Evolutionary conservation across 2,113 vertebrate genomes (phyloP).

Genomic region (Hemichromis elongatus): DNA sequence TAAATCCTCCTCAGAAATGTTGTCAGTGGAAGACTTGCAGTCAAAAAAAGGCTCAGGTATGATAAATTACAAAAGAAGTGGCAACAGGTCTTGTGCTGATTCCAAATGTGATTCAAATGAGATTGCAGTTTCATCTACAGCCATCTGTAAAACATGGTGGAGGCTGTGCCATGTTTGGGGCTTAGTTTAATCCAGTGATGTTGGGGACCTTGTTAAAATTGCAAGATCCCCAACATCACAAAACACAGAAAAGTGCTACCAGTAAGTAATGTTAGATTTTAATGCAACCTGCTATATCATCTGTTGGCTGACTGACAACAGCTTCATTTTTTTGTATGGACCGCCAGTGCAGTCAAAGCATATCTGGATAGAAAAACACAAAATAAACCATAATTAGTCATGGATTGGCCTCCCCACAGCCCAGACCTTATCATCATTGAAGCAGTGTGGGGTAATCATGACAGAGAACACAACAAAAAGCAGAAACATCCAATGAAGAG

Average conservation of each 20-base stretch:
- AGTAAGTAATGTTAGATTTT: neutral
- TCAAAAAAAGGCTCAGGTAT: accelerated
- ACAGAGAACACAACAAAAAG: neutral
- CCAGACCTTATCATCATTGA: neutral
- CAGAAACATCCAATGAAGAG: neutral
- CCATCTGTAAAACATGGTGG: neutral
- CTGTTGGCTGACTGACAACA: neutral
- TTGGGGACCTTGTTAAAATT: neutral
- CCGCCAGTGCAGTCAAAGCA: neutral
- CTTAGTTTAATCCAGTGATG: neutral
- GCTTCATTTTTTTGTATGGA: neutral
- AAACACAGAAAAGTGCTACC: neutral
- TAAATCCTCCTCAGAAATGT: neutral
- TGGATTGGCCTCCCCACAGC: neutral
- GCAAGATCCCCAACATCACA: neutral
- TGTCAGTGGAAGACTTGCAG: neutral
- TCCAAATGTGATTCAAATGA: neutral
- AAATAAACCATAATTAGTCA: neutral
- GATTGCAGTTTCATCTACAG: neutral
- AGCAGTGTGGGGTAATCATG: neutral
- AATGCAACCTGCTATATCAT: neutral
- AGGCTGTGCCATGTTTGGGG: neutral
- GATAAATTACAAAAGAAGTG: neutral
- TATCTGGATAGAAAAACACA: neutral
- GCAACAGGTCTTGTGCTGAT: neutral